Evolutionary conservation across 2,888 invertebrate genomes (phyloP).

Genomic region (Eucriotettix oculatus): DNA sequence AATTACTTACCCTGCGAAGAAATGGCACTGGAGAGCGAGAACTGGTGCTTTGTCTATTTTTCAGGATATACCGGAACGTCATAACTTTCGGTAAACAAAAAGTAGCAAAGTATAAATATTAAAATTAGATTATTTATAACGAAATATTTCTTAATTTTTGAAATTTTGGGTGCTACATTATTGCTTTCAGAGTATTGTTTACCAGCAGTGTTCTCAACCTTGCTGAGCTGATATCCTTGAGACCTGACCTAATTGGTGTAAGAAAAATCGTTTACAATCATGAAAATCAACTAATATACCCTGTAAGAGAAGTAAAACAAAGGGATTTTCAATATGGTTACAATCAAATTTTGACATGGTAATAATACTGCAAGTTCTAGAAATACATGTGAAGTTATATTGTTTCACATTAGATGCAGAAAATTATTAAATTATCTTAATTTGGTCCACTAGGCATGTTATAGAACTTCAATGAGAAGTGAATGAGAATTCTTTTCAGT

Average conservation of each 20-base stretch:
- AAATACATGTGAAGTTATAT: too few species aligned
- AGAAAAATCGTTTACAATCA: conserved; percentile 59
- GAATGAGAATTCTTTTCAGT: too few species aligned
- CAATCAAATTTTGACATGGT: conserved; percentile 57
- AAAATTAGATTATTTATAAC: conserved; percentile 1
- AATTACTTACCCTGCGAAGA: conserved; percentile 45
- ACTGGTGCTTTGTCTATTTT: conserved; percentile 46
- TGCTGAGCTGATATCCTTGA: conserved; percentile 47
- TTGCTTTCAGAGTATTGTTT: conserved; percentile 36
- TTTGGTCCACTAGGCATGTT: too few species aligned
- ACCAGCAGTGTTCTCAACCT: conserved; percentile 52
- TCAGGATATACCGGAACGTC: conserved; percentile 35
- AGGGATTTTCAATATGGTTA: conserved; percentile 61
- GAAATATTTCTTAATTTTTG: background rate
- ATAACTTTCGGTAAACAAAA: conserved; percentile 24
- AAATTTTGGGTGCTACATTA: background rate
- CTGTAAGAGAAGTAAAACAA: conserved; percentile 42
- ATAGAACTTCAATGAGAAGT: too few species aligned
- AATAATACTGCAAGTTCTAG: conserved; percentile 9
- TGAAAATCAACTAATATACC: conserved; percentile 60
- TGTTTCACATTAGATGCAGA: too few species aligned
- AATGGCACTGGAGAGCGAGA: conserved; percentile 64
- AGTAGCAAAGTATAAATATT: conserved; percentile 2
- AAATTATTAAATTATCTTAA: too few species aligned
- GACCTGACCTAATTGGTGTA: conserved; percentile 39